Evolutionary conservation across 2,797 vertebrate genomes (phyloP).

Genomic region (Oryzias sinensis): DNA sequence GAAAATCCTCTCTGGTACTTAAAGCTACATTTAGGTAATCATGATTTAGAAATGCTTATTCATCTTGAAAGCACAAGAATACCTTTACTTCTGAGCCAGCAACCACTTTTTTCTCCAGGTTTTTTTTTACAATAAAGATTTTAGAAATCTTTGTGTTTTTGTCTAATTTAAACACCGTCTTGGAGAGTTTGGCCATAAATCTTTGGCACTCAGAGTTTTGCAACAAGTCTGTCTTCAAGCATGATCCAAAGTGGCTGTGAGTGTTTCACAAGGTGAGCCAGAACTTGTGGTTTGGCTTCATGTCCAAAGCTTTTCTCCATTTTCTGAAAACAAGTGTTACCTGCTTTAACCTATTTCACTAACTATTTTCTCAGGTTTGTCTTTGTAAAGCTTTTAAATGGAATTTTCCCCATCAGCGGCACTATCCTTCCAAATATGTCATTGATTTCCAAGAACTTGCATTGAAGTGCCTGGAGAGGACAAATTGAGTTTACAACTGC

Average conservation of each 20-base stretch:
- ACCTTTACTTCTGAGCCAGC: no score
- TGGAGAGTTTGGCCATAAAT: not conserved
- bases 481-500: slow-evolving; percentile 4
- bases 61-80: no score
- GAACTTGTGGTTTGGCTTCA: not conserved
- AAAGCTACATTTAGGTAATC: no score
- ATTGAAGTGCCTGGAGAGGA: slow-evolving; percentile 5
- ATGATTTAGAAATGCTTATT: no score
- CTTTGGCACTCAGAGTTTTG: not conserved
- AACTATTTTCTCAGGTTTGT: not conserved
- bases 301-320: not conserved
- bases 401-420: slow-evolving; percentile 3
- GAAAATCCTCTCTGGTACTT: no score
- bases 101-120: no score
- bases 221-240: not conserved
- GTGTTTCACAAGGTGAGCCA: not conserved
- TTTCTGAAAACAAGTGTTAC: not conserved
- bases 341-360: not conserved
- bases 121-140: no score
- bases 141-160: no score
- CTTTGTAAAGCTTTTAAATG: not conserved
- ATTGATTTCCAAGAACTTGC: slow-evolving; percentile 1
- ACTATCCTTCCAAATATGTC: slow-evolving; percentile 21
- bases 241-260: not conserved
- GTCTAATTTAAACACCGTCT: no score